phyloP scores from a whole-genome alignment of 2,888 invertebrate genomes.

The Hermaeophaga mercurialis region DNA sequence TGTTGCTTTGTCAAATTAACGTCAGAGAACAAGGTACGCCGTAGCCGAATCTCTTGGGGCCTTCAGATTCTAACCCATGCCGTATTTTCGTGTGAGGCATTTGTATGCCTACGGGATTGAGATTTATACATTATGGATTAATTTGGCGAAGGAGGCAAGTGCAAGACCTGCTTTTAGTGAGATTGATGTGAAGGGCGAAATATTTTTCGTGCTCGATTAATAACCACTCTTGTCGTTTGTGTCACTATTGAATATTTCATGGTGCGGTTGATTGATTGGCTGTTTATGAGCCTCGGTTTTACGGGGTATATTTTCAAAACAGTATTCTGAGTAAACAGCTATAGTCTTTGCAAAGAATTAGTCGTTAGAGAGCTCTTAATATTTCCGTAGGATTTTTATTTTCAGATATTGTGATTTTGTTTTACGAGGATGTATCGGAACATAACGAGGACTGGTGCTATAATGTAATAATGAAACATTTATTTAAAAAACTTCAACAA shows the following conservation, averaged over 20 bases:
- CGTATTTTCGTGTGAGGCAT: conserved; percentile 27
- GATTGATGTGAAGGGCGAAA: conserved; percentile 28
- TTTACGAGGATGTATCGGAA: too few species aligned
- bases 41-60: conserved; percentile 21
- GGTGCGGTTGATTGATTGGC: conserved; percentile 10
- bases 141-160: conserved; percentile 20
- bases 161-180: conserved; percentile 30
- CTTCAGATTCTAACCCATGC: conserved; percentile 1
- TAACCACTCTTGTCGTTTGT: conserved; percentile 15
- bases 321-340: too few species aligned
- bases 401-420: too few species aligned
- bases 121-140: conserved; percentile 33
- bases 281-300: background rate
- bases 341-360: too few species aligned
- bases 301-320: too few species aligned
- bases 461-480: too few species aligned
- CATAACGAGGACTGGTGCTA: too few species aligned
- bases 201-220: conserved; percentile 25
- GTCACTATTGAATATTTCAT: conserved; percentile 16
- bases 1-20: conserved; percentile 35
- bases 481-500: too few species aligned
- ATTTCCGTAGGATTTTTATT: too few species aligned
- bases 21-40: conserved; percentile 29
- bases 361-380: too few species aligned
- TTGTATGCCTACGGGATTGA: conserved; percentile 20